Evolutionary conservation across 2,888 invertebrate genomes (phyloP), one percentile per base, ranked within the genome.

Genomic region (Eupithecia subfuscata): DNA sequence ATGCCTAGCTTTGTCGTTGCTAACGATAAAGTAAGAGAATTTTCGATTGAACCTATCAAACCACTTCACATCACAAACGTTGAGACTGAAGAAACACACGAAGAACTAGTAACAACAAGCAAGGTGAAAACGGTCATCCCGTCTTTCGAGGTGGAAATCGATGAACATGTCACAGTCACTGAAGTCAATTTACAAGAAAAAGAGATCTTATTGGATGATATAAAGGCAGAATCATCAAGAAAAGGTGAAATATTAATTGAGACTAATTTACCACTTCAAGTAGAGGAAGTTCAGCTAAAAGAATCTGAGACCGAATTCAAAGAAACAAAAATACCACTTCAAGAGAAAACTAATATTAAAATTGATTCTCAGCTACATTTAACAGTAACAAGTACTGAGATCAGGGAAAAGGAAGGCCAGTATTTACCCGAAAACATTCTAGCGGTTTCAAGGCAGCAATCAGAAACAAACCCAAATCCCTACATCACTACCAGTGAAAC

Each of bases 171-270:
- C 60, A 92, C 95, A 75, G 87, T 96, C 16, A 93, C 91, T 18
- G 95, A 96, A 87, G 87, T 90, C 45, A 87, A 95, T 81, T 84
- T 90, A 70, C 91, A 87, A 48, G 96, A 96, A 79, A 93, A 91
- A 80, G 96, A 95, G 90, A 79, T 83, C 8, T 43, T 73, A 4
- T 78, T 88, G 22, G 81, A 86, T 37, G 74, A 74, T 52, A 82
- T 76, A 73, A 75, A 75, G 74, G 9, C 22, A 14, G 14, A 60
- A 60, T 5, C 14, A 0, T 60, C 25, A 60, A 25, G 14, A 25
- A 77, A 83, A 74, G 78, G 82, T 65, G 82, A 86, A 71, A 76
- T 86, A 75, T 80, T 80, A 16, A 84, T 86, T 79, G 86, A 89
- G 76, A 80, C 88, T n/a, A 87, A 82, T 73, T 78, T 89, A 69